These are phyloP conservation scores for Bubo scandiacus DNA, from an alignment of 2,113 vertebrate species.

Conservation along the genomic window DNA sequence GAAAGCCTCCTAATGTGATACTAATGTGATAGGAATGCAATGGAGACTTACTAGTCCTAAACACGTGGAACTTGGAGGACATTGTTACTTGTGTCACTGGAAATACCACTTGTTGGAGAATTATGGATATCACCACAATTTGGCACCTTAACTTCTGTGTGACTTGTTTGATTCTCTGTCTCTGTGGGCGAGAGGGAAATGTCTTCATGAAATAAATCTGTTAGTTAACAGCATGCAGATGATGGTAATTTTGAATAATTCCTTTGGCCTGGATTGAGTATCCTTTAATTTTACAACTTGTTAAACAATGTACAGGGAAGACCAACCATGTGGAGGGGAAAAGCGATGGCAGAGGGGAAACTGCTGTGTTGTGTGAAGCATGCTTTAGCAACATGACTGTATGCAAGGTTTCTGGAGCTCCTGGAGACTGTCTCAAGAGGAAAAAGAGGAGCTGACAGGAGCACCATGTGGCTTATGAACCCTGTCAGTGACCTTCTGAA, in stretches of 20 bases:
- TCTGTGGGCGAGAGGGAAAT: not conserved
- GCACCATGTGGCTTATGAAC: not conserved
- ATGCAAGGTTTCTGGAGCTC: not conserved
- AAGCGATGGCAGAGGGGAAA: not conserved
- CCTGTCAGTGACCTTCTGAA: not conserved
- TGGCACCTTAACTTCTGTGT: not conserved
- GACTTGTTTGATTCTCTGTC: not conserved
- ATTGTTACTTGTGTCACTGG: not conserved
- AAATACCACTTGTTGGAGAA: not conserved
- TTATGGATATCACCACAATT: not conserved
- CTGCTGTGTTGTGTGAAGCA: not conserved
- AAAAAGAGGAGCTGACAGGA: not conserved
- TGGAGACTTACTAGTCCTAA: not conserved
- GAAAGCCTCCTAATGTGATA: not conserved
- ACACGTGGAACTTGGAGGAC: not conserved
- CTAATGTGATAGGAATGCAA: not conserved
- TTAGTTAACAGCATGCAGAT: not conserved
- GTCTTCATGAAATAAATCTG: not conserved
- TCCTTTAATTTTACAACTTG: not conserved
- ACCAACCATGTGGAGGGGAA: not conserved
- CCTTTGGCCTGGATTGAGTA: not conserved
- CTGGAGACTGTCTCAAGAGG: fast-evolving
- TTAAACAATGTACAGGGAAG: not conserved
- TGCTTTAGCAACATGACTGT: fast-evolving
- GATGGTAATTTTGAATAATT: not conserved